Conservation (phyloP, 2,888 invertebrate species). For the Apamea crenata region DNA sequence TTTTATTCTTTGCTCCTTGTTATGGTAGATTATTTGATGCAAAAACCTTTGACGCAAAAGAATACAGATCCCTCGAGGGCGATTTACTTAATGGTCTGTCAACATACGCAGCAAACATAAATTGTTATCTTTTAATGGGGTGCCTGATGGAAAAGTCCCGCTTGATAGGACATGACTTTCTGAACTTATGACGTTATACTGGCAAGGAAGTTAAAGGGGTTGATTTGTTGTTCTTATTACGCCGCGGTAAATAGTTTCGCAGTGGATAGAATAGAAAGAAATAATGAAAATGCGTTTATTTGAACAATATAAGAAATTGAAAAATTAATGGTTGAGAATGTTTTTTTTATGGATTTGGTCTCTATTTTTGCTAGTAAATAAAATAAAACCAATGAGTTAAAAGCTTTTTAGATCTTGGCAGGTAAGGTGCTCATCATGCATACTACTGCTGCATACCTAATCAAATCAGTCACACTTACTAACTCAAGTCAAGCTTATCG, state of each 20-base stretch:
- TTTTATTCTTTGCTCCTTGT: conserved; percentile 41
- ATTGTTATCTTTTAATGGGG: conserved; percentile 16
- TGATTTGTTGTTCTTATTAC: not conserved
- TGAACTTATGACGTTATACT: conserved; percentile 9
- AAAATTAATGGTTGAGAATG: too few relatives aligned
- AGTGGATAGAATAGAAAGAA: too few relatives aligned
- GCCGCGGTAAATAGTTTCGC: not conserved
- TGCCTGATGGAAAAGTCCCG: conserved; percentile 25
- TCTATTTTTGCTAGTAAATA: not conserved
- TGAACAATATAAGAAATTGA: too few relatives aligned
- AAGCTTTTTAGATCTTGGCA: not conserved
- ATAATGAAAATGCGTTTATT: too few relatives aligned
- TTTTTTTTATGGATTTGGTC: not conserved
- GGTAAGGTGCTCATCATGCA: not conserved
- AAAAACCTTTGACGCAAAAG: conserved; percentile 50
- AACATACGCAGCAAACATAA: conserved; percentile 36
- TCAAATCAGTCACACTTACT: not conserved
- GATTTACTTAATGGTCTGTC: conserved; percentile 66
- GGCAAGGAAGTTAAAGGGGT: too few relatives aligned
- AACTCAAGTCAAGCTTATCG: not conserved
- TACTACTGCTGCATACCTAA: too few relatives aligned
- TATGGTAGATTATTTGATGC: conserved; percentile 9
- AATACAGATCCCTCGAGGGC: conserved; percentile 63
- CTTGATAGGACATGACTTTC: conserved; percentile 12
- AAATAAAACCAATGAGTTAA: not conserved